phyloP scores from a whole-genome alignment of 2,888 invertebrate species.

The Perizoma affinitatum region DNA sequence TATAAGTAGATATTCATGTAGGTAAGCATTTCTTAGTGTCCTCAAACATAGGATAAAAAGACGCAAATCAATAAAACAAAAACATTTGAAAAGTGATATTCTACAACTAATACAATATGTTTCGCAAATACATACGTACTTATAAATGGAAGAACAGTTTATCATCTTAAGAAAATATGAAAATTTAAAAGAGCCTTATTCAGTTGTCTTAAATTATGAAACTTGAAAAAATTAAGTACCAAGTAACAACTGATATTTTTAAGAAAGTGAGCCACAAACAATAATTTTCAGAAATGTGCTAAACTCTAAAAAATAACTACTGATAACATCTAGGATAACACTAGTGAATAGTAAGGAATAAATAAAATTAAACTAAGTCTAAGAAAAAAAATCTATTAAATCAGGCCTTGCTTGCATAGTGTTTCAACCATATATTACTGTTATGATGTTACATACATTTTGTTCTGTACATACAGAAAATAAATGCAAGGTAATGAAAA shows the following conservation, averaged over 20 bases:
- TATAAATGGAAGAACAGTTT: conserved; percentile 40
- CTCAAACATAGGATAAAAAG: neutral
- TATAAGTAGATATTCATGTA: too few species aligned
- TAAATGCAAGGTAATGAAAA: too few species aligned
- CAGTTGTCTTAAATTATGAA: conserved; percentile 49
- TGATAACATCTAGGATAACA: conserved; percentile 31
- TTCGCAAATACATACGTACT: conserved; percentile 4
- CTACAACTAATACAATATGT: conserved; percentile 2
- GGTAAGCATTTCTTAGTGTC: too few species aligned
- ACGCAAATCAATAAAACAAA: neutral
- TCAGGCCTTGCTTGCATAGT: conserved; percentile 16
- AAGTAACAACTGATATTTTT: conserved; percentile 15
- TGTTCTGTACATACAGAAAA: too few species aligned
- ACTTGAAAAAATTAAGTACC: conserved; percentile 57
- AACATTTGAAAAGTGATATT: conserved; percentile 12
- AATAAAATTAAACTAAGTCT: conserved; percentile 50
- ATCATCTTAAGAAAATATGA: conserved; percentile 23
- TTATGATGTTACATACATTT: too few species aligned
- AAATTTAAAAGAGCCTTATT: conserved; percentile 44
- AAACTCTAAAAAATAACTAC: conserved; percentile 32
- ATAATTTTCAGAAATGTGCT: conserved; percentile 27
- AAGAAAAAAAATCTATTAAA: conserved; percentile 33
- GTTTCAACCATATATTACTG: too few species aligned
- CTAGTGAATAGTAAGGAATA: conserved; percentile 44
- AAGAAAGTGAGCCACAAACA: conserved; percentile 26